Percentiles rank a stretch among this genome's conserved stretches.
These are phyloP conservation scores for Mesorhabditis belari DNA, from an alignment of 2,888 invertebrate genomes.

Conservation along the genomic window DNA sequence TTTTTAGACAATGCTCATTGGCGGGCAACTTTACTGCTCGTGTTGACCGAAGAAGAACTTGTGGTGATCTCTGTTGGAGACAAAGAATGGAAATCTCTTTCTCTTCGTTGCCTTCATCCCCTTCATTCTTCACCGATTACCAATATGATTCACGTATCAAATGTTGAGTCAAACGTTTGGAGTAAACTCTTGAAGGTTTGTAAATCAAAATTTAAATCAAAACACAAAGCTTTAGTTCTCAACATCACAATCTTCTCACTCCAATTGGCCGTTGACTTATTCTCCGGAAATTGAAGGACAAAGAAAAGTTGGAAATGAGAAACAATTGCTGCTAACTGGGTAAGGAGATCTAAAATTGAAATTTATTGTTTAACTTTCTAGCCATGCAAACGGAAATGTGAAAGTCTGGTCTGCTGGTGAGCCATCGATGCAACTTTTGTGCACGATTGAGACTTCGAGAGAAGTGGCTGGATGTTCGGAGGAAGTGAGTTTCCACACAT, in stretches of 20 bases:
- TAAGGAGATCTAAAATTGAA: not conserved
- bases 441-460: not conserved
- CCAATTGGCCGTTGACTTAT: not conserved
- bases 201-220: not conserved
- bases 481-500: too few species aligned
- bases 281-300: not conserved
- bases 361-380: too few species aligned
- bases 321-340: not conserved
- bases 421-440: not conserved
- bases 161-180: not conserved
- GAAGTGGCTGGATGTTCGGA: not conserved
- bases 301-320: not conserved
- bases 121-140: constrained; percentile 86
- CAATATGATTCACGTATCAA: constrained; percentile 36
- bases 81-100: constrained; percentile 67
- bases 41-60: constrained; percentile 81
- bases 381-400: not conserved
- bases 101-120: constrained; percentile 77
- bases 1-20: too few species aligned
- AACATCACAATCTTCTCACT: too few species aligned
- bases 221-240: not conserved
- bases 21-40: constrained; percentile 6
- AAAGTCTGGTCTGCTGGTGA: not conserved
- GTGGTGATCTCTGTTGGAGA: constrained; percentile 81
- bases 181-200: not conserved